Evolutionary conservation across 2,113 vertebrate species (phyloP).

Genomic region (Electrona antarctica): DNA sequence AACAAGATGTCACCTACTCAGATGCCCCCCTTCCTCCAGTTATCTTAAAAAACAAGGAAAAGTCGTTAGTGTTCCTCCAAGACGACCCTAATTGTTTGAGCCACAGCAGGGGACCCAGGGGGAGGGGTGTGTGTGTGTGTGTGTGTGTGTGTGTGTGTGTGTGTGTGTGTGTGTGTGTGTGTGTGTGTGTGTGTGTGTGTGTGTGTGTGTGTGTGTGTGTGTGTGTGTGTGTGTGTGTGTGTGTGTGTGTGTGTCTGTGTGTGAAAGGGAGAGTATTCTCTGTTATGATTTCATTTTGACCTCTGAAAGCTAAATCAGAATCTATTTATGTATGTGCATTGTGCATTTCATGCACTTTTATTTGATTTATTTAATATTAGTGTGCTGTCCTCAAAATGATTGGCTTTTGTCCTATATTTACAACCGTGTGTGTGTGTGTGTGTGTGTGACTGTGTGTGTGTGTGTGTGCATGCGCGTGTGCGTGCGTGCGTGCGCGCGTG

Average conservation of each 20-base stretch:
- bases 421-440: not conserved
- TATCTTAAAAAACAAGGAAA: conserved; percentile 71
- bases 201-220: not conserved
- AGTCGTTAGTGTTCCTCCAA: conserved; percentile 71
- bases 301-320: not conserved
- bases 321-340: not conserved
- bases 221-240: not conserved
- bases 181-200: conserved; percentile 11
- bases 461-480: no score
- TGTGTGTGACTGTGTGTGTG: not conserved
- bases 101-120: conserved; percentile 53
- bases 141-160: not conserved
- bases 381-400: not conserved
- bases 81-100: conserved; percentile 70
- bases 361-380: not conserved
- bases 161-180: conserved; percentile 11
- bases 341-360: not conserved
- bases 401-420: not conserved
- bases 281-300: not conserved
- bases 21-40: conserved; percentile 60
- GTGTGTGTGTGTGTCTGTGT: conserved; percentile 13
- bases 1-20: conserved; percentile 65
- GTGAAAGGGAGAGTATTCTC: conserved; percentile 32
- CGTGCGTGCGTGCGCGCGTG: no score
- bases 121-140: conserved; percentile 3